Base-by-base conservation (phyloP, 1,140 invertebrate species). In the Drosophila kurseongensis region DNA sequence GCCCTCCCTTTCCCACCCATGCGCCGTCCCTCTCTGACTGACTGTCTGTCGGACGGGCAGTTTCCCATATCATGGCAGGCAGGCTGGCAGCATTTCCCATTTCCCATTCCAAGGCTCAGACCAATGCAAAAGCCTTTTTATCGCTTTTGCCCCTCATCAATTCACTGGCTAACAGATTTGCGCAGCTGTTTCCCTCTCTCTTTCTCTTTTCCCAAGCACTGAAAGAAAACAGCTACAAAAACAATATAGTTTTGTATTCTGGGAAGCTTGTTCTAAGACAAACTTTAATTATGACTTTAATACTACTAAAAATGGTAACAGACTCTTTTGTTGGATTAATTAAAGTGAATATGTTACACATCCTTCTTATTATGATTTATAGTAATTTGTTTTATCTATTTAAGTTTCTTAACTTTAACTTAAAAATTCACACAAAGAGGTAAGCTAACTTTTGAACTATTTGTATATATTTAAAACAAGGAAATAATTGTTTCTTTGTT, bases 111-210 rank as follows among this genome's bases (percentile, higher is more conserved):
- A 32, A 41, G 35, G 50, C 41, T 50, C 54, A 76, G 62, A 59
- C 55, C 81, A 66, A 62, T 80, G 77, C 62, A 57, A 85, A 88
- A 88, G 84, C 83, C 83, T 88, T 88, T 88, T 88, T 88, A 88
- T 88, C 75, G 84, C 83, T 79, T 82, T 86, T 79, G 71, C 79
- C 80, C 79, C 84, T 88, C 83, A 89, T 88, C 83, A 88, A 88
- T 88, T 88, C 57, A 80, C 84, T 83, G 83, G 72, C 84, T 79
- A 89, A 88, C 83, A 88, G 83, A 88, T 89, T 88, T 89, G 71
- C 75, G 66, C 84, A 88, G 79, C 83, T 88, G 84, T 66, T 76
- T 69, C 45, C 40, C 32, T 38, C 40, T 35, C 52, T 27, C 48
- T 36, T 13, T 48, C 36, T 32, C 27, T 36, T 41, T 10, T 32